A percentile compares a stretch with the other conserved stretches of the same genome.
These are phyloP conservation scores for Eupithecia vulgata DNA, from an alignment of 2,888 invertebrate species.

Conservation along the genomic window DNA sequence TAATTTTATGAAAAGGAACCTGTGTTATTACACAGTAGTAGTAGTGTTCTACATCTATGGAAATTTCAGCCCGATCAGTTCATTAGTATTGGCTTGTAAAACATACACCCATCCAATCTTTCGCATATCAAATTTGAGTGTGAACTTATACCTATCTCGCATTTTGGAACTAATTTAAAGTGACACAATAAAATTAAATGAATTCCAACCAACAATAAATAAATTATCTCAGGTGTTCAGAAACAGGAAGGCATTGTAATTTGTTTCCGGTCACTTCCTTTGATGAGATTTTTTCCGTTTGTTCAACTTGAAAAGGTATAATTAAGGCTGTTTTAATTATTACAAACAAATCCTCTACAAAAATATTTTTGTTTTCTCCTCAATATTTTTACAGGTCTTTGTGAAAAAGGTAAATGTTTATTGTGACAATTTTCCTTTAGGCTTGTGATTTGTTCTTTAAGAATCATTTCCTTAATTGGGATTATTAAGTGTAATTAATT, in stretches of 20 bases:
- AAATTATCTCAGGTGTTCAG: not conserved
- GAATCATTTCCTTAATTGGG: not conserved
- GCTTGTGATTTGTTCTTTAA: not conserved
- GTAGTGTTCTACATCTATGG: too few relatives aligned
- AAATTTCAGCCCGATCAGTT: not conserved
- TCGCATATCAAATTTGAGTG: not conserved
- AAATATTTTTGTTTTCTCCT: conserved; percentile 1
- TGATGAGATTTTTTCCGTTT: conserved; percentile 23
- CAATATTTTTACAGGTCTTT: not conserved
- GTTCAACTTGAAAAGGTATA: conserved; percentile 37
- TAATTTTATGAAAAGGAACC: too few relatives aligned
- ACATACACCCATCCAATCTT: not conserved
- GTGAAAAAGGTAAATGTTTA: conserved; percentile 1
- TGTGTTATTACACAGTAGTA: too few relatives aligned
- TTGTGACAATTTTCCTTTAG: not conserved
- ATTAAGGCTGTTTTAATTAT: conserved; percentile 37
- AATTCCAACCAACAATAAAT: not conserved
- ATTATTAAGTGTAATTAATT: not conserved
- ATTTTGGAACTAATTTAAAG: not conserved
- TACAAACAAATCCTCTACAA: conserved; percentile 38
- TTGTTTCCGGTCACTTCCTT: conserved; percentile 22
- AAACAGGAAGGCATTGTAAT: conserved; percentile 11
- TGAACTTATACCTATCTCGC: not conserved
- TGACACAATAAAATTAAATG: not conserved
- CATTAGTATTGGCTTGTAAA: not conserved